These are phyloP conservation scores for Aradophagus sp. DNA, from an alignment of 1,140 invertebrate species.

Conservation along the genomic window DNA sequence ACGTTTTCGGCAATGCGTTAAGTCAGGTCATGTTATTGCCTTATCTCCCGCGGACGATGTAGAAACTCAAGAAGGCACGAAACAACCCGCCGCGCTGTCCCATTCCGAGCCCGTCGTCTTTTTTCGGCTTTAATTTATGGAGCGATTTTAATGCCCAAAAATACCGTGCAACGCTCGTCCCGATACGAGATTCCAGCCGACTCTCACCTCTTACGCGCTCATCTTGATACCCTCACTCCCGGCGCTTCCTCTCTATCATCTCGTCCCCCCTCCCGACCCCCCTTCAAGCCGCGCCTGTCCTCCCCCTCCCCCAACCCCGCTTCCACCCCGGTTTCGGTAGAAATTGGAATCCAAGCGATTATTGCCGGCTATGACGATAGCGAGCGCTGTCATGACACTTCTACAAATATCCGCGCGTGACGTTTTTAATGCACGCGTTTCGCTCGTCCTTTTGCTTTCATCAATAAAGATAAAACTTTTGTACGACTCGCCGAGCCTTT, in stretches of 20 bases:
- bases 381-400: conserved; percentile 43
- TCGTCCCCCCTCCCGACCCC: conserved; percentile 18
- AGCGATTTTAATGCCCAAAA: conserved; percentile 71
- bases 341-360: conserved; percentile 52
- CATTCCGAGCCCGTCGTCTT: conserved; percentile 61
- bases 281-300: conserved; percentile 13
- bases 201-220: conserved; percentile 31
- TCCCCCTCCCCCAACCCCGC: conserved; percentile 1
- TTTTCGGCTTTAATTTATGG: conserved; percentile 71
- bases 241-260: conserved; percentile 11
- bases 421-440: conserved; percentile 40
- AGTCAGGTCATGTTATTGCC: conserved; percentile 70
- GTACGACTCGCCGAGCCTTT: conserved; percentile 11
- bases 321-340: conserved; percentile 21
- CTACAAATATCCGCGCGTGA: conserved; percentile 36
- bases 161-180: conserved; percentile 63
- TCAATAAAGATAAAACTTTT: conserved; percentile 55
- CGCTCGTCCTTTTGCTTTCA: conserved; percentile 34
- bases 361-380: conserved; percentile 48
- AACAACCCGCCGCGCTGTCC: conserved; percentile 60
- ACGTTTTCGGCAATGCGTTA: conserved; percentile 65
- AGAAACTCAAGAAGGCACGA: conserved; percentile 63
- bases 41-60: conserved; percentile 63
- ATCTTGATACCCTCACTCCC: conserved; percentile 49
- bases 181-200: conserved; percentile 63